These are phyloP conservation scores for Stomatorhinus ivindoensis DNA, from an alignment of 2,113 vertebrate genomes.

Conservation along the genomic window DNA sequence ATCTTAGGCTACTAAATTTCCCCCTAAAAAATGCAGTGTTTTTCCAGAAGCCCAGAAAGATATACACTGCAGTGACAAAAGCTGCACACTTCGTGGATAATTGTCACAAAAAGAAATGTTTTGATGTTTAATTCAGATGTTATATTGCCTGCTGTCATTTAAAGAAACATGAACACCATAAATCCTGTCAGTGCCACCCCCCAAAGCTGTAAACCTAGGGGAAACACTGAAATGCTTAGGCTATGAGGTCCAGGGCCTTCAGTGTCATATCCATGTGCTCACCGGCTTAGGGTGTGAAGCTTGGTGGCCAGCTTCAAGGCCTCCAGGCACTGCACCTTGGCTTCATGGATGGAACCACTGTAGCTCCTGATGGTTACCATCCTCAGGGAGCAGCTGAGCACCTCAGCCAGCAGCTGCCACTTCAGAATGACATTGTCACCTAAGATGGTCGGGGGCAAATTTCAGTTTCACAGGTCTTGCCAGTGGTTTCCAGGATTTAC, in stretches of 20 bases:
- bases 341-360: conserved; percentile 65
- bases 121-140: too few species aligned
- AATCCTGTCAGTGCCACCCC: too few species aligned
- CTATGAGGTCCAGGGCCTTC: not conserved
- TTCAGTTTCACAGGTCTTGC: not conserved
- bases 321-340: conserved; percentile 80
- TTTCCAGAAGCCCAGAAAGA: too few species aligned
- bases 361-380: conserved; percentile 60
- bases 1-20: not conserved
- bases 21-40: not conserved
- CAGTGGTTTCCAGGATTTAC: not conserved
- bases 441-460: conserved; percentile 33
- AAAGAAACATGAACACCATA: too few species aligned
- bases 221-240: not conserved
- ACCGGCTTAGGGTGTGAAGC: conserved; percentile 72
- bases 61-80: too few species aligned
- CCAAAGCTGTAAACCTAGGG: too few species aligned
- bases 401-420: conserved; percentile 78
- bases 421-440: conserved; percentile 79
- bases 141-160: too few species aligned
- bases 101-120: too few species aligned
- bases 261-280: conserved; percentile 34
- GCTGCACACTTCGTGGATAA: too few species aligned
- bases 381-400: conserved; percentile 67
- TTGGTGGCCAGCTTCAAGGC: conserved; percentile 72